A percentile compares a stretch with the other conserved stretches of the same genome.
phyloP scores from a whole-genome alignment of 2,888 invertebrate species.

The Tipula lateralis region DNA sequence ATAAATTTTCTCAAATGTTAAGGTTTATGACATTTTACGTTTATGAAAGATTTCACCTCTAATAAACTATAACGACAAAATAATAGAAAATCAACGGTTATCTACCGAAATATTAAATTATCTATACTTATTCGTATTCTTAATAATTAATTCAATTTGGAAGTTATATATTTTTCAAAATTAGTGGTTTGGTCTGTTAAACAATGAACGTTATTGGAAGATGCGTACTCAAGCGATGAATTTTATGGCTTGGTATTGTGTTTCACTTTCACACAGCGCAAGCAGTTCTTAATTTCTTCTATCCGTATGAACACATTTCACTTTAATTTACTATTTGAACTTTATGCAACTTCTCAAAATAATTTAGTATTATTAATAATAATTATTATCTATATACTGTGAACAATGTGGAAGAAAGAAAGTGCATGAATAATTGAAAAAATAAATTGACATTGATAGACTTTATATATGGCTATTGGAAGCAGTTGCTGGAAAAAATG shows the following conservation, averaged over 20 bases:
- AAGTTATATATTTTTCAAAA: background rate
- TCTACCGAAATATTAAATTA: background rate
- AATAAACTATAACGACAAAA: background rate
- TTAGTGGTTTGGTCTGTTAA: background rate
- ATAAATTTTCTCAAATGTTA: background rate
- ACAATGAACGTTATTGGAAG: background rate
- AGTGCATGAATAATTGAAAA: background rate
- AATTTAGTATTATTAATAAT: background rate
- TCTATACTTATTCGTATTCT: background rate
- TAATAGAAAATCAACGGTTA: background rate
- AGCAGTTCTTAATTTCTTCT: background rate
- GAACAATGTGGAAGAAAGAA: background rate
- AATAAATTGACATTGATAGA: background rate
- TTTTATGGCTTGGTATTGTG: background rate
- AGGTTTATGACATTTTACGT: background rate
- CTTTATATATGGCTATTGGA: too few relatives aligned
- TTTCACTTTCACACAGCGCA: background rate
- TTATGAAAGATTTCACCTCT: background rate
- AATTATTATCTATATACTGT: background rate
- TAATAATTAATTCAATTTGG: background rate
- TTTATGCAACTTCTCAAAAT: background rate
- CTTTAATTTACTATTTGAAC: background rate
- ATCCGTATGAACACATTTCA: background rate
- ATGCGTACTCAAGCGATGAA: slow-evolving; percentile 1
- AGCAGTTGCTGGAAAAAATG: too few relatives aligned